Base-by-base conservation (phyloP, 2,797 vertebrate genomes). In the Myotis vivesi region DNA sequence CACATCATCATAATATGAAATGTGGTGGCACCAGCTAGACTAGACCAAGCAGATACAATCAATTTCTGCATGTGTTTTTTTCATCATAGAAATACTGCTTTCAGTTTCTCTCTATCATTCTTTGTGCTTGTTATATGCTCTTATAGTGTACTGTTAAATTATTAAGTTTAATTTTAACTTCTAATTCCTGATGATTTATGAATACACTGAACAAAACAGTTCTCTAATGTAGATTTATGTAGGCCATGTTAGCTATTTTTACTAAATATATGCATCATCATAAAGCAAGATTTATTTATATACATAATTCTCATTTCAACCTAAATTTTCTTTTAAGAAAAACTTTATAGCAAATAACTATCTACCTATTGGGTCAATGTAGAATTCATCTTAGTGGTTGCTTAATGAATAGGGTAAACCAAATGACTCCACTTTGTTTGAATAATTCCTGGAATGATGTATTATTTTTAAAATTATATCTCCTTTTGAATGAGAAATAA, bases 21-120 rank as follows among this genome's bases (percentile, higher is more conserved):
- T 93, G 68, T 96, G 49, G 66, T 91, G 55, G 77, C 51, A 92
- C 85, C 93, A 94, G 89, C 94, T 94, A 87, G 85, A 95, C 79
- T 59, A 96, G 72, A 95, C 53, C 76, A 87, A 97, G 96, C 88
- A 95, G 84, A 96, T 69, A 93, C 72, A 95, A 96, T 96, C 94
- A 95, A 92, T 95, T 95, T 93, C 90, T 82, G 72, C 41, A n/a
- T 87, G 68, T 53, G 69, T 59, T 94, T 96, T 96, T 95, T 97
- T 96, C 90, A 94, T 85, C 76, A 38, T n/a, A 94, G 91, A 96
- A 90, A 85, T 82, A 86, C 49, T 30, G 22, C 85, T 91, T 17
- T 94, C 19, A 76, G 96, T 89, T 89, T 53, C 12, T 76, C 38
- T n/a, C 25, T 53, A 17, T 94, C 44, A 91, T 93, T 94, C 23